These are phyloP conservation scores for Cheilosia soror DNA, from an alignment of 2,888 invertebrate species.

Conservation along the genomic window DNA sequence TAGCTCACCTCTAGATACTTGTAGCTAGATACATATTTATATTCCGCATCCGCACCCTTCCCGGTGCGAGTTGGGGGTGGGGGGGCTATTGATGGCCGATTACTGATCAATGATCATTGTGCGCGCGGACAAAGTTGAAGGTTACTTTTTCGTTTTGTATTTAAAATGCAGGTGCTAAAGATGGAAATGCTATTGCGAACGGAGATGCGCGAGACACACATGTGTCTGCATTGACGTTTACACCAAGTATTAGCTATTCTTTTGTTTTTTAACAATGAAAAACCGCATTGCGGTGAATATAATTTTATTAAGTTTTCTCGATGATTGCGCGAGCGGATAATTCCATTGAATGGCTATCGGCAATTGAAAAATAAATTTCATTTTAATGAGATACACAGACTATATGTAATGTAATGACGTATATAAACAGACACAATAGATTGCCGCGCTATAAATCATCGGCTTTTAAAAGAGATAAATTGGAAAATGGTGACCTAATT, in stretches of 20 bases:
- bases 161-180: constrained; percentile 67
- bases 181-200: constrained; percentile 40
- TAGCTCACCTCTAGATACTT: constrained; percentile 65
- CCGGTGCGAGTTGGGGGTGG: not conserved
- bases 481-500: constrained; percentile 55
- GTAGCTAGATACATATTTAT: not conserved
- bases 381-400: constrained; percentile 59
- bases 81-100: constrained; percentile 55
- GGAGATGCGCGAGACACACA: not conserved
- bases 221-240: not conserved
- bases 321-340: constrained; percentile 21
- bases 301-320: constrained; percentile 62
- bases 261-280: constrained; percentile 49
- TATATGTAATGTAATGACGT: constrained; percentile 41
- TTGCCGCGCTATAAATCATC: constrained; percentile 23
- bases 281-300: constrained; percentile 69
- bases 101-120: constrained; percentile 67
- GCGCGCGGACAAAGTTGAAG: constrained; percentile 72
- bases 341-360: constrained; percentile 45
- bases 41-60: no score
- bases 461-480: constrained; percentile 8
- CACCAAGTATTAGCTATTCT: constrained; percentile 2
- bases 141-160: constrained; percentile 57
- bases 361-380: constrained; percentile 64
- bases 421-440: not conserved